phyloP scores from a whole-genome alignment of 2,888 invertebrate species.

The Pyrochroa serraticornis region DNA sequence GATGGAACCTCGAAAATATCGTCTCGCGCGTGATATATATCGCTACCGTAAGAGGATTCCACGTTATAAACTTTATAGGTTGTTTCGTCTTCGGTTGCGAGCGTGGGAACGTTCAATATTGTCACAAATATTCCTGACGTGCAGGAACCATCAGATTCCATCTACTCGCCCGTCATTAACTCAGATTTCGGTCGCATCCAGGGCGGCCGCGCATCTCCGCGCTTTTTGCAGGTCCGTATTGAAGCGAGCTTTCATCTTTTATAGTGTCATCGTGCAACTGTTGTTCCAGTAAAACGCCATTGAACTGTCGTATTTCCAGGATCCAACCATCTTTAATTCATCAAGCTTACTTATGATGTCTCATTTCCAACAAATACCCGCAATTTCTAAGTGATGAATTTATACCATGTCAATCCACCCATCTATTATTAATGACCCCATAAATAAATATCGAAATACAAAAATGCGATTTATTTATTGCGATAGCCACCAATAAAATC shows the following conservation, averaged over 20 bases:
- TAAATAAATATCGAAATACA: slow-evolving; percentile 42
- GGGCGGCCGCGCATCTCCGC: slow-evolving; percentile 23
- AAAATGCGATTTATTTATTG: slow-evolving; percentile 46
- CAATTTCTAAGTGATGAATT: slow-evolving; percentile 33
- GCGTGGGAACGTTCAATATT: slow-evolving; percentile 67
- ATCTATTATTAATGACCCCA: slow-evolving; percentile 46
- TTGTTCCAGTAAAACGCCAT: slow-evolving; percentile 1
- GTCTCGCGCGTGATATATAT: slow-evolving; percentile 47
- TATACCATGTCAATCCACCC: slow-evolving; percentile 34
- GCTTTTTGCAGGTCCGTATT: too few species aligned
- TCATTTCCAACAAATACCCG: slow-evolving; percentile 33
- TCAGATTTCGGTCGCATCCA: slow-evolving; percentile 37
- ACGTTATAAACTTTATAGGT: slow-evolving; percentile 30
- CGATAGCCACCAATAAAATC: slow-evolving; percentile 43
- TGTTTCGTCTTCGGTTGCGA: slow-evolving; percentile 39
- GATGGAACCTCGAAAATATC: slow-evolving; percentile 39
- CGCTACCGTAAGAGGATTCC: slow-evolving; percentile 46
- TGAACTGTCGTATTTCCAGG: slow-evolving; percentile 4
- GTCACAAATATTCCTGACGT: slow-evolving; percentile 56
- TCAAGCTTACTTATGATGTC: slow-evolving; percentile 33
- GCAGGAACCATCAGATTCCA: slow-evolving; percentile 54
- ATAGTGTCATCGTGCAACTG: slow-evolving; percentile 4
- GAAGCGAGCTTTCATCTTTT: slow-evolving; percentile 7
- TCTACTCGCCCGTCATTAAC: slow-evolving; percentile 50
- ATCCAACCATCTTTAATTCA: slow-evolving; percentile 36